Evolutionary conservation across 2,888 invertebrate species (phyloP).

Genomic region (Cataglyphis rosenhaueri): DNA sequence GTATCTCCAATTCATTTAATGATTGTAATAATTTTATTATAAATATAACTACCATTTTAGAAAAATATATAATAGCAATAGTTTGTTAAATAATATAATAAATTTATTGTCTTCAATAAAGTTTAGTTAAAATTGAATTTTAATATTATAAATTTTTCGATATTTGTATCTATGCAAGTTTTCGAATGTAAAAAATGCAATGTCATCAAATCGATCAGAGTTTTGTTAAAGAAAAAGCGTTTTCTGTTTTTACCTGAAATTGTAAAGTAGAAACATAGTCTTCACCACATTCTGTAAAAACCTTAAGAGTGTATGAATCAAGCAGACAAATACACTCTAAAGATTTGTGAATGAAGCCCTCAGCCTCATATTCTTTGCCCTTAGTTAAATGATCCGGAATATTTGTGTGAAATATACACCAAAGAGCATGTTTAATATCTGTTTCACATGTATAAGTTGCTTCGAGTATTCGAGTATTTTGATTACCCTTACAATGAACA

Average conservation of each 20-base stretch:
- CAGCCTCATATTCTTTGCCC: conserved; percentile 86
- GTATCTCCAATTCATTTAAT: not conserved
- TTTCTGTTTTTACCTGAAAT: conserved; percentile 85
- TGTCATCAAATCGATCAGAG: not conserved
- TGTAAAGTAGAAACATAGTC: conserved; percentile 94
- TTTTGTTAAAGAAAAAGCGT: not conserved
- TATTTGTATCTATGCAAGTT: not conserved
- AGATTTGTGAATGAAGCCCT: conserved; percentile 86
- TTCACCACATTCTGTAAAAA: conserved; percentile 92
- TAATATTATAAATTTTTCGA: conserved; percentile 8
- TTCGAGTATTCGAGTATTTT: conserved; percentile 77
- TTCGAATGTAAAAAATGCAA: not conserved
- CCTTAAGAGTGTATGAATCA: conserved; percentile 91
- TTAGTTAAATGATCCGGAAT: conserved; percentile 86
- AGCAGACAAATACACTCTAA: conserved; percentile 91
- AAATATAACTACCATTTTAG: not conserved
- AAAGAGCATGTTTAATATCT: conserved; percentile 93
- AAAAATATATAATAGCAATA: not conserved
- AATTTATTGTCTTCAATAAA: not conserved
- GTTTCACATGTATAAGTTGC: conserved; percentile 92
- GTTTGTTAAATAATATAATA: not conserved
- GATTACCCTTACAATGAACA: conserved; percentile 86
- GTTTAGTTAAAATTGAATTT: not conserved
- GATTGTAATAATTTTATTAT: not conserved
- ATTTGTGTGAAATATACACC: conserved; percentile 88